Conservation (phyloP, 2,113 vertebrate species). For the Ceuthmochares aereus region DNA sequence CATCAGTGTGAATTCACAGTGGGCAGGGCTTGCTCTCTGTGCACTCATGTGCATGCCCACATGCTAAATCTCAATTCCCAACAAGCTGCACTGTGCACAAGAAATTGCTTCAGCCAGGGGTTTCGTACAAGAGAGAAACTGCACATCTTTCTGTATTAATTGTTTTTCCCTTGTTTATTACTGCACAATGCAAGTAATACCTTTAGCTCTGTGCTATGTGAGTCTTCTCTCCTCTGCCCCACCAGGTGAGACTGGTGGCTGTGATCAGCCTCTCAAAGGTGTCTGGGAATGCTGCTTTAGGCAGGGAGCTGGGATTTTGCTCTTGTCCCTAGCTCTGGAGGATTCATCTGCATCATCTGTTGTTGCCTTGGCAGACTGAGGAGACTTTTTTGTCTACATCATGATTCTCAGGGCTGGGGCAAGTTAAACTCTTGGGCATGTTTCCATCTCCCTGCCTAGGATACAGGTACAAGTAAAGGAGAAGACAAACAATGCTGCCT, state of each 20-base stretch:
- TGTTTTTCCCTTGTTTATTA: background rate
- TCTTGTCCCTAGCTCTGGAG: background rate
- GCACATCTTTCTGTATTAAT: background rate
- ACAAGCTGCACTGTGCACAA: background rate
- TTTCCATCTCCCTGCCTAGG: background rate
- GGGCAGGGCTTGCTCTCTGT: background rate
- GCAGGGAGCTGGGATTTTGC: background rate
- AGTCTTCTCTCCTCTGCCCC: background rate
- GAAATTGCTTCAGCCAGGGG: background rate
- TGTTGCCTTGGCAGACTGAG: background rate
- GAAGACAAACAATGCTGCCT: background rate
- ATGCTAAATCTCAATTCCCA: background rate
- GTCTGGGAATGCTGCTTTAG: background rate
- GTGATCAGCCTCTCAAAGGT: background rate
- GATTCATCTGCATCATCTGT: background rate
- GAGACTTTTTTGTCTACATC: background rate
- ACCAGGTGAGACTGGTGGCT: background rate
- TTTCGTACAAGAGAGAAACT: background rate
- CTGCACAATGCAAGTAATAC: background rate
- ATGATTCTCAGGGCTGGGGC: background rate
- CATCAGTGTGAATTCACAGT: background rate
- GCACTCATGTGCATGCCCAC: rapidly evolving
- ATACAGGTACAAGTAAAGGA: background rate
- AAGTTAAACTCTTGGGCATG: background rate
- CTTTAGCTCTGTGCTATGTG: background rate